These are phyloP conservation scores for Ceuthmochares aereus DNA, from an alignment of 2,113 vertebrate genomes.

Conservation along the genomic window DNA sequence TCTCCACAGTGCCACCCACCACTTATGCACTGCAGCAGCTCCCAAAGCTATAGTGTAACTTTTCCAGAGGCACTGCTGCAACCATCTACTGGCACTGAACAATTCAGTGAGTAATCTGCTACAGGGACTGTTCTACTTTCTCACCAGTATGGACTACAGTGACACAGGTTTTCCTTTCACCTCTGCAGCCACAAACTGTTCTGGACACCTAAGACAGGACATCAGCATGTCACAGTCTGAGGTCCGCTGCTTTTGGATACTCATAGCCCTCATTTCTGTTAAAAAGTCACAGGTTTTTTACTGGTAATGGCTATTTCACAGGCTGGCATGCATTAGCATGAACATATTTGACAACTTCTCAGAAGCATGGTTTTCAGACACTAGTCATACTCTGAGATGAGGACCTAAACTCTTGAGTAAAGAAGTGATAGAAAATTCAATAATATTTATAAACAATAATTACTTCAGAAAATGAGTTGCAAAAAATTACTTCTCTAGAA, in stretches of 20 bases:
- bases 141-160: background rate
- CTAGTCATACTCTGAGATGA: background rate
- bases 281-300: background rate
- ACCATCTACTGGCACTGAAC: background rate
- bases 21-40: background rate
- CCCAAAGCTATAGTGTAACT: rapidly evolving
- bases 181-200: background rate
- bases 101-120: background rate
- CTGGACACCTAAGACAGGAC: background rate
- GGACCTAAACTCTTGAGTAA: background rate
- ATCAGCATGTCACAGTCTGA: background rate
- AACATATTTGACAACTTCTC: background rate
- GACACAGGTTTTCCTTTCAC: background rate
- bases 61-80: background rate
- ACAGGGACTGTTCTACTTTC: background rate
- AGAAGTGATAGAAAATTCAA: background rate
- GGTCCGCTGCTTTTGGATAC: background rate
- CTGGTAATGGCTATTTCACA: background rate
- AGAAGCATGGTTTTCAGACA: background rate
- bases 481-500: background rate
- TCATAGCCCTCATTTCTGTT: background rate
- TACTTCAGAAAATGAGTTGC: background rate
- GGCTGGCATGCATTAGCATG: background rate
- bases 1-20: background rate
- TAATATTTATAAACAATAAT: background rate